A percentile compares a stretch with the other conserved stretches of the same genome.
Conservation (phyloP, 2,888 invertebrate species). For the Dryocosmus kuriphilus region DNA sequence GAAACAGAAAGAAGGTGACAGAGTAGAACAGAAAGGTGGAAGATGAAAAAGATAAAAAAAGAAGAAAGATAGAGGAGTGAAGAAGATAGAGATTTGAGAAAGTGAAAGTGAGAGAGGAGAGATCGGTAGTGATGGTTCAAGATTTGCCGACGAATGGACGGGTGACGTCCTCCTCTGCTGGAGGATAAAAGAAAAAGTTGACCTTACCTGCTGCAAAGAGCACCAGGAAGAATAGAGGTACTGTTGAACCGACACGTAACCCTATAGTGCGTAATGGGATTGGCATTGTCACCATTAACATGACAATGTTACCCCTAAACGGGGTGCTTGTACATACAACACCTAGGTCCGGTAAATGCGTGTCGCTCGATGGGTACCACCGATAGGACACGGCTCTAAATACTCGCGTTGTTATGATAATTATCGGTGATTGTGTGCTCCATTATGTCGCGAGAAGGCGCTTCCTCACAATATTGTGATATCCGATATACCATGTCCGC, state of each 20-base stretch:
- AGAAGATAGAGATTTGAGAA: slow-evolving; percentile 15
- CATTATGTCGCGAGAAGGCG: slow-evolving; percentile 60
- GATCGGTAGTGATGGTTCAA: slow-evolving; percentile 29
- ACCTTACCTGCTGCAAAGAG: slow-evolving; percentile 46
- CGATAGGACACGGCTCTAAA: slow-evolving; percentile 69
- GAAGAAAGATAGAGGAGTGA: background rate
- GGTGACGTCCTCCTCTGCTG: slow-evolving; percentile 25
- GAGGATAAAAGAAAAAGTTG: slow-evolving; percentile 45
- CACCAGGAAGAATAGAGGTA: slow-evolving; percentile 44
- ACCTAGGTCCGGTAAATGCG: slow-evolving; percentile 53
- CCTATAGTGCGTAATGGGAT: slow-evolving; percentile 70
- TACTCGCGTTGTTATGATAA: slow-evolving; percentile 74
- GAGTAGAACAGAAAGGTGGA: background rate
- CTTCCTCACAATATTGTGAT: slow-evolving; percentile 73
- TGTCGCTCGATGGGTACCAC: slow-evolving; percentile 66
- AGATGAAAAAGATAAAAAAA: background rate
- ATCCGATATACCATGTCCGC: slow-evolving; percentile 62
- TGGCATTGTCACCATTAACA: slow-evolving; percentile 72
- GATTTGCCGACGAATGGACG: slow-evolving; percentile 45
- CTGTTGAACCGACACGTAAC: slow-evolving; percentile 49
- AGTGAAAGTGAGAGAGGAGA: slow-evolving; percentile 10
- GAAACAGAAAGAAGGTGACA: slow-evolving; percentile 40
- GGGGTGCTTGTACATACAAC: slow-evolving; percentile 49
- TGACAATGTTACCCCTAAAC: slow-evolving; percentile 67
- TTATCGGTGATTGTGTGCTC: slow-evolving; percentile 61